Evolutionary conservation across 2,797 vertebrate genomes (phyloP), one percentile per base, ranked within the genome.

Genomic region (Oceanodroma leucorhoa): DNA sequence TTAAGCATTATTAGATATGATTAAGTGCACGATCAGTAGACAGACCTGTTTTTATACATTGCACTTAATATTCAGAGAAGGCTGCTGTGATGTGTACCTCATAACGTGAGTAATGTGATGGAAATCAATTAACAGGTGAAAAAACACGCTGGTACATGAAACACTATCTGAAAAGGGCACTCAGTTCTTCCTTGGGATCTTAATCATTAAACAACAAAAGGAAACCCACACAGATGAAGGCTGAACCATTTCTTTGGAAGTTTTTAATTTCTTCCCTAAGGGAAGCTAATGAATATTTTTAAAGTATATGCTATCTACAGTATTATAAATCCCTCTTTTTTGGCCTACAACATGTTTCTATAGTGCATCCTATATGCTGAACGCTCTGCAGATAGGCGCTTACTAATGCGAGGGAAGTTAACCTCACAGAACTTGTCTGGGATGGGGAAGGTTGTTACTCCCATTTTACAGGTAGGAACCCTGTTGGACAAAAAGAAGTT

Each of bases 1-100:
- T 96, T 94, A 95, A 94, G 93, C 87, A 66, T 95, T 92, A 94
- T 97, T 93, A 96, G 90, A 81, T 78, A 90, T 87, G 75, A 95
- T 92, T 55, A 82, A 79, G 75, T 92, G 91, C 96, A 94, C 4
- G 43, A 67, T 96, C 96, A 77, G 83, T 86, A 97, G 96, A 83
- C 93, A 94, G 91, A 51, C 92, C 94, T 95, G 94, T 45, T 97
- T 96, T 87, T 89, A 83, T 94, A 92, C 83, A 48, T 48, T 75
- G 32, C 27, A 24, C 58, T 94, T 90, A 70, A 51, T 84, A 89
- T 75, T 84, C 94, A 72, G 89, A 81, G 87, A 81, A 34, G 46
- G 76, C 54, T 90, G 83, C 79, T 62, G 65, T 58, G 67, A 91
- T 83, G 90, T 29, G 4, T 72, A 77, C 40, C 57, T 91, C 78